These are phyloP conservation scores for Scarus forsteni DNA, from an alignment of 2,797 vertebrate genomes.

Conservation along the genomic window DNA sequence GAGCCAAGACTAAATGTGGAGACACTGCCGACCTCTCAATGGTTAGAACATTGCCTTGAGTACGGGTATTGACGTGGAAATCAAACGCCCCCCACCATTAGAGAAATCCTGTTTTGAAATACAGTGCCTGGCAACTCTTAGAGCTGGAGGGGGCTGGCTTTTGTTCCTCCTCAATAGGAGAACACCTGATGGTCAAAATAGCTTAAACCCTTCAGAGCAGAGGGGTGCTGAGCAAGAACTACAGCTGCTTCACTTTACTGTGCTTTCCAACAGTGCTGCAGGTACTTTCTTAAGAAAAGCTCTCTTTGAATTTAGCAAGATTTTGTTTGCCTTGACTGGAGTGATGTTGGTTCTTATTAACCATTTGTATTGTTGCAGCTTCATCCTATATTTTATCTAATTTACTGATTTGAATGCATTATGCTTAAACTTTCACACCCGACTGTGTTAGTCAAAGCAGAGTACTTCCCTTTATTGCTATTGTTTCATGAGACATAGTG, in stretches of 20 bases:
- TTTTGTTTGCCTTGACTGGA: constrained; percentile 5
- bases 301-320: constrained; percentile 44
- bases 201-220: constrained; percentile 62
- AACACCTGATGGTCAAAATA: constrained; percentile 73
- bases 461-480: constrained; percentile 9
- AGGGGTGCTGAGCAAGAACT: constrained; percentile 37
- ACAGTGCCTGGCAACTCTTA: constrained; percentile 76
- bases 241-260: constrained; percentile 15
- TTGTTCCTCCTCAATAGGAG: constrained; percentile 61
- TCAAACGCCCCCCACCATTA: constrained; percentile 19
- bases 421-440: background rate
- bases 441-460: constrained; percentile 11
- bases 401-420: constrained; percentile 5
- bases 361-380: too few relatives aligned
- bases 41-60: too few relatives aligned
- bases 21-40: too few relatives aligned
- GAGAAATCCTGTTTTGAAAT: constrained; percentile 74
- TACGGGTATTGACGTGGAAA: too few relatives aligned
- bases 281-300: constrained; percentile 40
- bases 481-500: constrained; percentile 13
- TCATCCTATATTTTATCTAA: background rate
- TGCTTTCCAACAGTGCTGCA: constrained; percentile 35
- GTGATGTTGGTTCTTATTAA: too few relatives aligned
- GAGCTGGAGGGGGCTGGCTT: constrained; percentile 52
- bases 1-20: too few relatives aligned